Percentiles rank a stretch among this genome's conserved stretches.
Evolutionary conservation across 2,888 invertebrate species (phyloP).

Genomic region (Mycalesis mineus): DNA sequence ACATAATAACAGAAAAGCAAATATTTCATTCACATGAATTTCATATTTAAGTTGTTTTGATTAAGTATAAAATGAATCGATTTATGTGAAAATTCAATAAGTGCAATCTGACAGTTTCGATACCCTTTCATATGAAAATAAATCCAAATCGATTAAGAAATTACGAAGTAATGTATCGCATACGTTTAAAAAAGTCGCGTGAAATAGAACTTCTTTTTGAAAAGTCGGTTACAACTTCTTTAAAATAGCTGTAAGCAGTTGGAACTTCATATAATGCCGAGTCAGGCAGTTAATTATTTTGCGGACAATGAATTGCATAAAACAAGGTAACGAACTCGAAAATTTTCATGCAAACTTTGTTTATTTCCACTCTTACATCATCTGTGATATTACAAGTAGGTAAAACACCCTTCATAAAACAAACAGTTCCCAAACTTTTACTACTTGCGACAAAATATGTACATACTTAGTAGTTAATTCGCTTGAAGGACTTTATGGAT

Average conservation of each 20-base stretch:
- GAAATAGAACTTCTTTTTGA: no score
- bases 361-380: neutral
- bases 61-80: no score
- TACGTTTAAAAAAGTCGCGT: no score
- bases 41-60: no score
- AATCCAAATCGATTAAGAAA: no score
- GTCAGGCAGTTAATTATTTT: slow-evolving; percentile 73
- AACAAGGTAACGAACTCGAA: neutral
- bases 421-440: slow-evolving; percentile 6
- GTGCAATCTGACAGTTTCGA: no score
- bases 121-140: no score
- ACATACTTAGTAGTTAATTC: slow-evolving; percentile 6
- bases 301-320: slow-evolving; percentile 64
- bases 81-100: no score
- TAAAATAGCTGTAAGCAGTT: slow-evolving; percentile 16
- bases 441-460: slow-evolving; percentile 4
- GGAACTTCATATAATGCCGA: slow-evolving; percentile 41
- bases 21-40: no score
- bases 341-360: neutral
- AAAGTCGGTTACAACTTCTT: neutral
- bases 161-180: no score
- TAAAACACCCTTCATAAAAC: neutral
- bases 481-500: slow-evolving; percentile 6
- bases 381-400: neutral
- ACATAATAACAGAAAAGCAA: no score